These are phyloP conservation scores for Resseliella maxima DNA, from an alignment of 2,888 invertebrate species.

Conservation along the genomic window DNA sequence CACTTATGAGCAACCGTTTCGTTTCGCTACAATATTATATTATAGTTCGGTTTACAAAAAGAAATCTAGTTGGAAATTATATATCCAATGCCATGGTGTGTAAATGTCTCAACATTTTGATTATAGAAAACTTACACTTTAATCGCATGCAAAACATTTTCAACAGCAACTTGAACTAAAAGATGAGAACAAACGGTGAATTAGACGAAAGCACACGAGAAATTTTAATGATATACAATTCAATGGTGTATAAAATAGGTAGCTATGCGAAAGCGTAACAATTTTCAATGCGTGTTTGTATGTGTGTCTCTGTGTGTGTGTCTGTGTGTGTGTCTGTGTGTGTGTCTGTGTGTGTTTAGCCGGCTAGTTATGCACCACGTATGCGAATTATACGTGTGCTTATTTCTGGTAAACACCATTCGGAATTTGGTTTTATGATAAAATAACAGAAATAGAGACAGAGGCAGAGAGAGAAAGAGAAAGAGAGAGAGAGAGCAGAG, in stretches of 20 bases:
- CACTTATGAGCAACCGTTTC: too few relatives aligned
- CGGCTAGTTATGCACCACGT: neutral
- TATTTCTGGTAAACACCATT: constrained; percentile 39
- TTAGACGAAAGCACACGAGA: constrained; percentile 36
- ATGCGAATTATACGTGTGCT: constrained; percentile 22
- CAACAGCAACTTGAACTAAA: neutral
- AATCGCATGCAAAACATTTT: constrained; percentile 11
- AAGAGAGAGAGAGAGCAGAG: too few relatives aligned
- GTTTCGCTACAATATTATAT: neutral
- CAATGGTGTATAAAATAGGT: constrained; percentile 22
- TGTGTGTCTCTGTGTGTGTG: neutral
- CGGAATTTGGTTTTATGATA: neutral
- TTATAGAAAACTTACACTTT: constrained; percentile 33
- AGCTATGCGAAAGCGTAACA: constrained; percentile 36
- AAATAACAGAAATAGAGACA: too few relatives aligned
- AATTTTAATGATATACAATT: constrained; percentile 45
- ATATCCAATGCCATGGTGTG: neutral
- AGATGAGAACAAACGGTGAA: neutral
- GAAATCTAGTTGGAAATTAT: neutral
- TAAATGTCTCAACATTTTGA: constrained; percentile 42
- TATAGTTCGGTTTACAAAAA: neutral
- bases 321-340: neutral
- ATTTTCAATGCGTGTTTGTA: too few relatives aligned
- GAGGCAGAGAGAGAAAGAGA: too few relatives aligned
- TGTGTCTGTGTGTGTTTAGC: neutral